Percentiles rank a stretch among this genome's conserved stretches.
phyloP scores from a whole-genome alignment of 1,140 invertebrate genomes.

The Drosophila sturtevanti region DNA sequence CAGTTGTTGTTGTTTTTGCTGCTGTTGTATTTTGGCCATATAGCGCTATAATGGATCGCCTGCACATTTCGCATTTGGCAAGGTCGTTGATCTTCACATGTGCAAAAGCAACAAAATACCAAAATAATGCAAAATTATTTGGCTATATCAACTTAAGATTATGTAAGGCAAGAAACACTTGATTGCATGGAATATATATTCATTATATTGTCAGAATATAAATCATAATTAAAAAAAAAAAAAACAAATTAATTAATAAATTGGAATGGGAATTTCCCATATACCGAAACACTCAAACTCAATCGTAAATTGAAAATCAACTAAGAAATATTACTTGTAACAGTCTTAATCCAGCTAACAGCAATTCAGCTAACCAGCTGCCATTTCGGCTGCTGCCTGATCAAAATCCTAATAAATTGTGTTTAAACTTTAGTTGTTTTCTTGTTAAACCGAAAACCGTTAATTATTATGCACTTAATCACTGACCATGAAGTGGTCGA shows the following conservation, averaged over 20 bases:
- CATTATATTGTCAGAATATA: slow-evolving; percentile 39
- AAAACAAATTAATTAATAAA: slow-evolving; percentile 20
- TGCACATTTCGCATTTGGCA: slow-evolving; percentile 48
- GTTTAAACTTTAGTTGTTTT: slow-evolving; percentile 27
- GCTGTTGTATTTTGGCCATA: slow-evolving; percentile 49
- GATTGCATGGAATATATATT: background rate
- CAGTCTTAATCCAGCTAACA: slow-evolving; percentile 1
- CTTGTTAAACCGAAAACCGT: slow-evolving; percentile 26
- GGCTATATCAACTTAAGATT: slow-evolving; percentile 8
- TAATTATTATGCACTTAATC: slow-evolving; percentile 76
- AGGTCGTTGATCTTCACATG: slow-evolving; percentile 78
- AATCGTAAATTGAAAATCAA: slow-evolving; percentile 47
- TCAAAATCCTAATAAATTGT: slow-evolving; percentile 66
- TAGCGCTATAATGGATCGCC: slow-evolving; percentile 52
- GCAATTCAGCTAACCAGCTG: background rate
- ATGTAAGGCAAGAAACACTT: background rate
- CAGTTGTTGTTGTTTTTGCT: slow-evolving; percentile 18
- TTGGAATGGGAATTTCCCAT: slow-evolving; percentile 1
- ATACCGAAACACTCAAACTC: too few relatives aligned
- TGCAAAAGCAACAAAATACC: slow-evolving; percentile 32
- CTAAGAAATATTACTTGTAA: slow-evolving; percentile 12
- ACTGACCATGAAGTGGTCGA: slow-evolving; percentile 67
- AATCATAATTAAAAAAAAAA: slow-evolving; percentile 41
- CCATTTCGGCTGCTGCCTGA: slow-evolving; percentile 13
- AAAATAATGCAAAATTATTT: slow-evolving; percentile 40